These are phyloP conservation scores for Diceros bicornis DNA, from an alignment of 2,797 vertebrate species.

Conservation along the genomic window DNA sequence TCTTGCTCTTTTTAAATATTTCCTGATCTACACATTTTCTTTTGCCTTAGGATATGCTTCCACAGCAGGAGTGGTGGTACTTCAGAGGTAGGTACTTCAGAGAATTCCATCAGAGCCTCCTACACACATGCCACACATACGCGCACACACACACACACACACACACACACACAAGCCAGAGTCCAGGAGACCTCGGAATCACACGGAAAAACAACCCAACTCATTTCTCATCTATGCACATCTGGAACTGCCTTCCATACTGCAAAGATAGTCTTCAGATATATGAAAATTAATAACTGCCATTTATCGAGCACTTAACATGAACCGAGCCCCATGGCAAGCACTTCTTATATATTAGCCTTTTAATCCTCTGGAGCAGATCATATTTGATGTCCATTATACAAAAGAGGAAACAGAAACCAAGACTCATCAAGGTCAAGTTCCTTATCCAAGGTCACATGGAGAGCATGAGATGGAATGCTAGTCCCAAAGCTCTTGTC, in stretches of 20 bases:
- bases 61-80: fast-evolving
- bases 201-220: not conserved
- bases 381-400: not conserved
- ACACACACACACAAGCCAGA: not conserved
- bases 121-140: not conserved
- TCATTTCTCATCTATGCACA: not conserved
- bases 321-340: not conserved
- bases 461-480: fast-evolving
- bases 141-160: too few species aligned
- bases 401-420: not conserved
- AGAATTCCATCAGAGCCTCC: not conserved
- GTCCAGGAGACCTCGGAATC: not conserved
- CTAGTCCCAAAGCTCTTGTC: not conserved
- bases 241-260: not conserved
- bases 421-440: not conserved
- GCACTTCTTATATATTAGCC: not conserved
- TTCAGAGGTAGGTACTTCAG: not conserved
- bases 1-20: not conserved
- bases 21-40: not conserved
- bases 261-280: not conserved
- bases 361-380: not conserved
- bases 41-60: not conserved
- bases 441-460: not conserved
- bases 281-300: not conserved
- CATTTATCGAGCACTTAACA: not conserved